Evolutionary conservation across 2,113 vertebrate genomes (phyloP), one percentile per base, ranked within the genome.

Genomic region (Perca flavescens): DNA sequence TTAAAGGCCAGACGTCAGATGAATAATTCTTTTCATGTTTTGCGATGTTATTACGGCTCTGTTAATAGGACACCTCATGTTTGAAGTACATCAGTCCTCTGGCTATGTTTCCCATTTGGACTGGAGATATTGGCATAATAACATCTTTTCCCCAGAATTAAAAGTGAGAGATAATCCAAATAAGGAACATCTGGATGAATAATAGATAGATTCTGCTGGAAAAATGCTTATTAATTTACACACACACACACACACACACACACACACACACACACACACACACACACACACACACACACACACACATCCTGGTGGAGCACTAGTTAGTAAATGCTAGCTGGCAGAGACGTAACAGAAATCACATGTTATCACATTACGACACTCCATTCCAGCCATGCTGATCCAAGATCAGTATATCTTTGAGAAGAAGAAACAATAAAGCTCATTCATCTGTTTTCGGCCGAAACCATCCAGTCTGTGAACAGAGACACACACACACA

Each of bases 1-100:
- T 86, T 58, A 84, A 80, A 89, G 87, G 86, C 86, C 80, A 87
- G 74, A 69, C 69, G 25, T 86, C 50, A 90, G 82, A 92, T 93
- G 65, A 93, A 94, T 89, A 74, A 94, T 93, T 93, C 86, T 85
- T 94, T 93, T 95, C 70, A 93, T 94, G 87, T 91, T 89, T 85
- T 61, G 34, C 0, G 1, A 4, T 12, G 83, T 87, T 79, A 77
- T 88, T 62, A 72, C 6, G 6, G 14, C 28, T 76, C 58, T 75
- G 73, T 87, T 90, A 84, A 89, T 87, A 79, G 73, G 68, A 84
- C 50, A 85, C 67, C 63, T 89, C 64, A 22, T 88, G 87, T 94
- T 91, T 90, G 87, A 92, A 86, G 84, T 81, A 22, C 65, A 74
- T 79, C 65, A 31, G 70, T 88, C 89, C 86, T 90, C 80, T 83